Conservation (phyloP, 1,140 invertebrate species). For the Phymorhynchus buccinoides region DNA sequence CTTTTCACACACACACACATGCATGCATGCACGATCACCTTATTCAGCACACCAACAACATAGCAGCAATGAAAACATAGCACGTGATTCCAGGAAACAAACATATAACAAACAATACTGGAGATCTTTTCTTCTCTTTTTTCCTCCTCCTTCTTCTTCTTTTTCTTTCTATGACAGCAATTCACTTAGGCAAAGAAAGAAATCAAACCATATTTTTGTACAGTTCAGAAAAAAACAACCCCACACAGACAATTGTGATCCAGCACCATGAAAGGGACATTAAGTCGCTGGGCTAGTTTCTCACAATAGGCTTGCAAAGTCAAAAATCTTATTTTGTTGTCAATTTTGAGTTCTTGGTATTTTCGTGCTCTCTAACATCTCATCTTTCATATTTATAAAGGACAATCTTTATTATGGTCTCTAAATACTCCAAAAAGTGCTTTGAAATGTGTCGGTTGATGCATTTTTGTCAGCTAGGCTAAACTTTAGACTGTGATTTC, state of each 20-base stretch:
- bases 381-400: too few relatives aligned
- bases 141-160: slow-evolving; percentile 29
- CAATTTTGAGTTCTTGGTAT: too few relatives aligned
- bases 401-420: too few relatives aligned
- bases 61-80: neutral
- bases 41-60: too few relatives aligned
- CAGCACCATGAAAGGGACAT: too few relatives aligned
- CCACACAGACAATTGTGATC: neutral
- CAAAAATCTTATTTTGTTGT: too few relatives aligned
- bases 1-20: neutral
- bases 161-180: neutral
- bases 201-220: neutral
- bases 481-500: too few relatives aligned
- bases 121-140: slow-evolving; percentile 1
- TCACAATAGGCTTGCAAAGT: neutral
- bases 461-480: too few relatives aligned
- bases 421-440: too few relatives aligned
- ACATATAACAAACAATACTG: neutral
- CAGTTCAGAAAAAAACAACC: neutral
- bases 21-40: neutral
- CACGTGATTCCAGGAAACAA: neutral
- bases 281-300: neutral
- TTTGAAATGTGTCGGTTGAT: too few relatives aligned
- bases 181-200: neutral
- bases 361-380: too few relatives aligned